Base-by-base conservation (phyloP, 2,797 vertebrate genomes). In the Anguilla megastoma region DNA sequence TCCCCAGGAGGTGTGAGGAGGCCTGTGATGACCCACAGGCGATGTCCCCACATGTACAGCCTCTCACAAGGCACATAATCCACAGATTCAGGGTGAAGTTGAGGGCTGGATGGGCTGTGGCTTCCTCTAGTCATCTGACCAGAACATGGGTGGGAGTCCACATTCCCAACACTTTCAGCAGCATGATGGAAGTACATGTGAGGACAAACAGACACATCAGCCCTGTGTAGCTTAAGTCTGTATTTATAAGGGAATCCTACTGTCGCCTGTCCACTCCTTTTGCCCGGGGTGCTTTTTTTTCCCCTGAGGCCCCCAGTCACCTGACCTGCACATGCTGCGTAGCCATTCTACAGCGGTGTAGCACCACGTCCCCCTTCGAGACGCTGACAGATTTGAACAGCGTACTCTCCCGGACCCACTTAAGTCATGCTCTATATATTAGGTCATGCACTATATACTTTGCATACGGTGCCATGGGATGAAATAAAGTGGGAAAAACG, bases 381-480 rank as follows among this genome's bases (percentile, higher is more conserved):
- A 48, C 79, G 45, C 79, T 50, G 79, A 24, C 41, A 82, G 45
- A 45, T 82, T 82, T 82, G 79, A 48, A 50, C 79, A 82, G 9
- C 6, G 24, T 4, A n/a, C 21, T 82, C 79, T 82, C 10, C 74
- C 74, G 18, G 36, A 79, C 7, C 74, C 74, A 45, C 74, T 79
- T 21, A 41, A 33, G 84, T 63, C 33, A 36, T 7, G 56, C 60
- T 66, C 60, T 16, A n/a, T 41, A 86, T 33, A n/a, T 71, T 21
- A 41, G 56, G 84, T 63, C 33, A 36, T 7, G 56, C 60, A 45
- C 60, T 16, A n/a, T 41, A 86, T 33, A n/a, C 52, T 50, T 48
- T 52, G 2, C 41, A 58, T 4, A 50, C 24, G n/a, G 58, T 30
- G 52, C 50, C 36, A 12, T 48, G 63, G 45, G 48, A 86, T 69